phyloP scores from a whole-genome alignment of 2,113 vertebrate genomes.

The Euleptes europaea region DNA sequence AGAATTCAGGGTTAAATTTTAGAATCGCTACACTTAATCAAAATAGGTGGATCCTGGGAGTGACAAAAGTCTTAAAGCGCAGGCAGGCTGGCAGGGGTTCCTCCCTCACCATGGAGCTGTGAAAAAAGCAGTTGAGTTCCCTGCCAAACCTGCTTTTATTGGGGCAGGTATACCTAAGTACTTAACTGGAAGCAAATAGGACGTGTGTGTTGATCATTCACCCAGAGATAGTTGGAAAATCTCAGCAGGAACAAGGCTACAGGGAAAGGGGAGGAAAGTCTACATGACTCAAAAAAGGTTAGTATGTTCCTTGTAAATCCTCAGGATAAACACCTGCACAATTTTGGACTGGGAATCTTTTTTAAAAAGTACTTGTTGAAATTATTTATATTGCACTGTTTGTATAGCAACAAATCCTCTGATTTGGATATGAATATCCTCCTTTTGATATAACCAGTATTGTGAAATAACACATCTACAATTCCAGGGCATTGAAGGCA shows the following conservation, averaged over 20 bases:
- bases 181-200: background rate
- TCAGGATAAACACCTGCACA: rapidly evolving
- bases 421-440: background rate
- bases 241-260: background rate
- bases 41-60: constrained; percentile 4
- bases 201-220: background rate
- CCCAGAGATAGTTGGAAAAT: background rate
- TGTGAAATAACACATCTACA: background rate
- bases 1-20: background rate
- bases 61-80: background rate
- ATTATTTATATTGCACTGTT: constrained; percentile 11
- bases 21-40: background rate
- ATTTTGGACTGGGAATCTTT: background rate
- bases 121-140: constrained; percentile 22
- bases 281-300: background rate
- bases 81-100: constrained; percentile 32
- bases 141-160: constrained; percentile 46
- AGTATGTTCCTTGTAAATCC: background rate
- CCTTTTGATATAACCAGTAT: constrained; percentile 34
- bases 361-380: background rate
- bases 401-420: constrained; percentile 21
- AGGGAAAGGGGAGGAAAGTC: background rate
- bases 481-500: background rate
- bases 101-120: background rate
- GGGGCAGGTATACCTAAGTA: constrained; percentile 25